Base-by-base conservation (phyloP, 1,140 invertebrate species). In the Alviniconcha marisindica region DNA sequence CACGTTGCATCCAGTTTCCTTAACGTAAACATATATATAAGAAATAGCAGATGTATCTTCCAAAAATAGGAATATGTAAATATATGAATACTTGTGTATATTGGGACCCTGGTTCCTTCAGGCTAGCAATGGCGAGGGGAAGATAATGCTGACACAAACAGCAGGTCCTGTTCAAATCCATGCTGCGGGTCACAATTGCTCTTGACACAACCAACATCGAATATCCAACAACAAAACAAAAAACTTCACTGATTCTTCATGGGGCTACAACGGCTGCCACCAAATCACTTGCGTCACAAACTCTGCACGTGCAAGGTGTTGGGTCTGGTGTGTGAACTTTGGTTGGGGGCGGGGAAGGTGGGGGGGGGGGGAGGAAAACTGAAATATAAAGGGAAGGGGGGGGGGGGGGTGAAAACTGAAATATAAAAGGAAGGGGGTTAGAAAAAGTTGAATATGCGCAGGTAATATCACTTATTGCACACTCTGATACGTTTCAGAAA, bases 51-150 rank as follows among this genome's bases (percentile, higher is more conserved):
- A 86, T 74, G 85, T 84, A 54, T 86, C 80, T 69, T 86, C 85
- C 85, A 86, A 86, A 86, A 86, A 86, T 86, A 86, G 85, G 83
- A 84, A 83, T 81, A 84, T 84, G 73, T 84, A 82, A 73, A 77
- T 84, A 84, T 84, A 86, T 84, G 83, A 84, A 84, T 86, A 86
- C 83, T 86, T 84, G 85, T 86, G 79, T 83, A 81, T 81, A 84
- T 54, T 74, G 73, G 60, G 60, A 83, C 82, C 74, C 77, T 78
- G 77, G 77, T 36, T 78, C 77, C 77, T 78, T 78, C 77, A 78
- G 77, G 77, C 77, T 78, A 78, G 51, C 54, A n/a, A 78, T 51
- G 54, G 54, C 77, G n/a, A 60, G 28, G 56, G 51, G 56, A 78
- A 78, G 54, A 78, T 78, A 78, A 78, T 78, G 77, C 77, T 78